Conservation (phyloP, 2,888 invertebrate species). For the Rotaria socialis region DNA sequence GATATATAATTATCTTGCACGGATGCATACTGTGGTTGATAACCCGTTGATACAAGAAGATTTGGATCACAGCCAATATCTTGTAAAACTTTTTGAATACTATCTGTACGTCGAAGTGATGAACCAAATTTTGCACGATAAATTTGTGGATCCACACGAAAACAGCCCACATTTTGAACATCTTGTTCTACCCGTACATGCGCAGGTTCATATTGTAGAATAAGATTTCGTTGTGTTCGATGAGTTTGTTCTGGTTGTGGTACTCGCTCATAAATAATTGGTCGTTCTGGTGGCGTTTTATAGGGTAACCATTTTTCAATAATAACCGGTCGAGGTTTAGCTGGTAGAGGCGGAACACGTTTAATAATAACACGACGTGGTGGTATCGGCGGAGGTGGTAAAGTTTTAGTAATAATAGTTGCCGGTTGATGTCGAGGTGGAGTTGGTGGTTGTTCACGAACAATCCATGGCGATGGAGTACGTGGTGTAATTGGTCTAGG, state of each 20-base stretch:
- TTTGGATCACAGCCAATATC: conserved; percentile 1
- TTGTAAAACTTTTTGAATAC: not conserved
- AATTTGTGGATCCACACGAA: conserved; percentile 15
- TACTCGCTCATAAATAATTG: not conserved
- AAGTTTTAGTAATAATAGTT: conserved; percentile 20
- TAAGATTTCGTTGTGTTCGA: not conserved
- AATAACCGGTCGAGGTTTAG: not conserved
- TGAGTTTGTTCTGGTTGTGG: not conserved
- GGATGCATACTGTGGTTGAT: not conserved
- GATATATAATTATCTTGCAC: not conserved
- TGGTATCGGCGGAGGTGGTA: conserved; percentile 17
- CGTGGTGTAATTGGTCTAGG: not conserved
- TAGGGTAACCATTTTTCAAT: conserved; percentile 38
- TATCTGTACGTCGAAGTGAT: not conserved
- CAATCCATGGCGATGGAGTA: conserved; percentile 2
- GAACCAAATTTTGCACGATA: conserved; percentile 26
- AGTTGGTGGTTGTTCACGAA: conserved; percentile 29
- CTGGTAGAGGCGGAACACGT: conserved; percentile 33
- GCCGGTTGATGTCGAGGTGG: not conserved
- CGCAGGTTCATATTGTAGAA: not conserved
- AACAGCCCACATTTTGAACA: conserved; percentile 5
- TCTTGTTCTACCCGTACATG: not conserved
- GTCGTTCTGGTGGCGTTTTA: not conserved
- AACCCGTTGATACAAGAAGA: not conserved
- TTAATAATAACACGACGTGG: conserved; percentile 33